Evolutionary conservation across 1,140 invertebrate species (phyloP).

Genomic region (Notospermus geniculatus): DNA sequence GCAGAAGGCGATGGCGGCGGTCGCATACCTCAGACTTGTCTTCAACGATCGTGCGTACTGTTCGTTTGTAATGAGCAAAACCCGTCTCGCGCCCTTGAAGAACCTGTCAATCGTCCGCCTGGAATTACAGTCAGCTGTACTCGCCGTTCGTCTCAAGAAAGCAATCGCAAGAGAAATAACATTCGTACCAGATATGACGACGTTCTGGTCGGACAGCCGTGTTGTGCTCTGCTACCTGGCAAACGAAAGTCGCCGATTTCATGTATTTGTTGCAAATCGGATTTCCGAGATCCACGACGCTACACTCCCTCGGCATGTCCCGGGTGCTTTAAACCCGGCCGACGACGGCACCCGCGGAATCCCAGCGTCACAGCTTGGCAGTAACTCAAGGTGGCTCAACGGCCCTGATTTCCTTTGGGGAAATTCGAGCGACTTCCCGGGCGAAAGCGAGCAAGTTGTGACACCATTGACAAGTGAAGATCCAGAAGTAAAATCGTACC

Average conservation of each 20-base stretch:
- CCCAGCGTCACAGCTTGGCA: constrained; percentile 8
- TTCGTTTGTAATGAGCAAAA: constrained; percentile 27
- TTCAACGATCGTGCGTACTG: constrained; percentile 13
- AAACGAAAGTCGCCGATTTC: constrained; percentile 23
- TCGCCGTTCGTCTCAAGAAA: constrained; percentile 23
- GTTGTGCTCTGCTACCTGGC: constrained; percentile 19
- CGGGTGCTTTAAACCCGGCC: constrained; percentile 20
- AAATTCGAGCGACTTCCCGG: too few relatives aligned
- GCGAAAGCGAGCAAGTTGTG: too few relatives aligned
- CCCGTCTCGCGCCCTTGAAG: constrained; percentile 23
- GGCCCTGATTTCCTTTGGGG: constrained; percentile 23
- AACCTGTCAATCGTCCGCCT: constrained; percentile 21
- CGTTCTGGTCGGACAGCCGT: constrained; percentile 25
- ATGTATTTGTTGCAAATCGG: constrained; percentile 27
- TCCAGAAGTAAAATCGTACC: too few relatives aligned
- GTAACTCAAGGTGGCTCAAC: constrained; percentile 24
- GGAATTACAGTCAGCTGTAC: constrained; percentile 27
- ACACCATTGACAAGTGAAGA: too few relatives aligned
- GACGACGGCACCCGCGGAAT: constrained; percentile 27
- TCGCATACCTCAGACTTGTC: constrained; percentile 24
- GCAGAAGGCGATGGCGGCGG: constrained; percentile 23
- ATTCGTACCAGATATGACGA: neutral
- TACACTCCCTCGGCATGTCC: constrained; percentile 17
- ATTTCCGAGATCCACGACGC: constrained; percentile 20
- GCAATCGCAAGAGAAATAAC: constrained; percentile 17